Evolutionary conservation across 2,113 vertebrate species (phyloP).

Genomic region (Austrofundulus limnaeus): DNA sequence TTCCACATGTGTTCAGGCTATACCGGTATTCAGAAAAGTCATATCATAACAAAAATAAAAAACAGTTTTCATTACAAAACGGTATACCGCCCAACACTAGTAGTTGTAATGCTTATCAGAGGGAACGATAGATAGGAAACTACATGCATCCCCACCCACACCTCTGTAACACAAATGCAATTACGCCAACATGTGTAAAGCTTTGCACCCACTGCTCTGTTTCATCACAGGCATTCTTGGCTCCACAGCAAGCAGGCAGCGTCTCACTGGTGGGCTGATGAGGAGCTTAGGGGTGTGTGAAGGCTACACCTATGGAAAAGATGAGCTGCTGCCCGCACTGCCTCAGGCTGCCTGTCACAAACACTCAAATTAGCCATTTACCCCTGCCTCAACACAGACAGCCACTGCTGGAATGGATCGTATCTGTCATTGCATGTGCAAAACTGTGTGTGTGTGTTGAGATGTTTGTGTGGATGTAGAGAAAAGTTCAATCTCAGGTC

Average conservation of each 20-base stretch:
- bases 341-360: slow-evolving; percentile 65
- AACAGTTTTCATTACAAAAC: too few species aligned
- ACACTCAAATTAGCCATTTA: slow-evolving; percentile 65
- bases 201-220: background rate
- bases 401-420: slow-evolving; percentile 2
- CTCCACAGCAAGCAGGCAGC: slow-evolving; percentile 22
- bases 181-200: slow-evolving; percentile 11
- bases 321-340: slow-evolving; percentile 35
- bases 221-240: slow-evolving; percentile 9
- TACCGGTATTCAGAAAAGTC: too few species aligned
- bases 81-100: too few species aligned
- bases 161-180: slow-evolving; percentile 1
- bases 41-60: too few species aligned
- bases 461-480: background rate
- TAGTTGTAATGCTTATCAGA: slow-evolving; percentile 23
- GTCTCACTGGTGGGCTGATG: slow-evolving; percentile 26
- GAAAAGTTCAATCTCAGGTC: slow-evolving; percentile 20
- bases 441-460: background rate
- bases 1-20: too few species aligned
- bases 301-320: slow-evolving; percentile 49
- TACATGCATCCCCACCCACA: slow-evolving; percentile 4
- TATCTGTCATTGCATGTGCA: background rate
- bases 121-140: slow-evolving; percentile 9
- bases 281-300: slow-evolving; percentile 26
- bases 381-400: slow-evolving; percentile 26